A percentile compares a stretch with the other conserved stretches of the same genome.
These are phyloP conservation scores for Caloenas nicobarica DNA, from an alignment of 2,113 vertebrate genomes.

Conservation along the genomic window DNA sequence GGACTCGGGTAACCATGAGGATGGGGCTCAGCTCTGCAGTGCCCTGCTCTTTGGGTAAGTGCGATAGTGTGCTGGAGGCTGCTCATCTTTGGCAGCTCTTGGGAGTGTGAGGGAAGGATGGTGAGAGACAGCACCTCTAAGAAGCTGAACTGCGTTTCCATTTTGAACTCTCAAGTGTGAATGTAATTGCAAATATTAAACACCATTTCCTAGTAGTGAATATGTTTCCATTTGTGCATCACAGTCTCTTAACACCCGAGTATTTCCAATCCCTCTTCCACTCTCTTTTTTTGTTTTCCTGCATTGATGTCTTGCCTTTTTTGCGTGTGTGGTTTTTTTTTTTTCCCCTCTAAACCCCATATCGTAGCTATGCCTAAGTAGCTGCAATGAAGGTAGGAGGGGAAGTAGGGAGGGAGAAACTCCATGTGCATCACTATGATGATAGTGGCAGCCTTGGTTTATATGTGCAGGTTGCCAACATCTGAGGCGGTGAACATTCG, in stretches of 20 bases:
- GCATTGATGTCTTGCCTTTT: neutral
- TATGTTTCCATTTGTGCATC: conserved; percentile 22
- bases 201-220: neutral
- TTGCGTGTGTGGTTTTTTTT: neutral
- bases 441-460: neutral
- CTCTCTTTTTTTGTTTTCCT: neutral
- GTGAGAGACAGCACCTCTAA: neutral
- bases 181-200: neutral
- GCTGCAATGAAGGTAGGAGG: neutral
- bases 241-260: neutral
- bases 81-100: neutral
- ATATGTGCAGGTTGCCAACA: neutral
- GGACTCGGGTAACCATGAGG: neutral
- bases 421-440: neutral
- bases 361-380: neutral
- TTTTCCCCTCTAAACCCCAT: neutral
- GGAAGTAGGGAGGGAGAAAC: neutral
- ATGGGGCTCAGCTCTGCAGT: neutral
- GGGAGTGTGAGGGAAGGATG: neutral
- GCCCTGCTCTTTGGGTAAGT: neutral
- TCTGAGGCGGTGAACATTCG: neutral
- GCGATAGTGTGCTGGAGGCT: neutral
- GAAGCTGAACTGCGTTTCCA: neutral
- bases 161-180: neutral
- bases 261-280: neutral